These are phyloP conservation scores for Eulemur macaco DNA, from an alignment of 2,113 vertebrate species.

Conservation along the genomic window DNA sequence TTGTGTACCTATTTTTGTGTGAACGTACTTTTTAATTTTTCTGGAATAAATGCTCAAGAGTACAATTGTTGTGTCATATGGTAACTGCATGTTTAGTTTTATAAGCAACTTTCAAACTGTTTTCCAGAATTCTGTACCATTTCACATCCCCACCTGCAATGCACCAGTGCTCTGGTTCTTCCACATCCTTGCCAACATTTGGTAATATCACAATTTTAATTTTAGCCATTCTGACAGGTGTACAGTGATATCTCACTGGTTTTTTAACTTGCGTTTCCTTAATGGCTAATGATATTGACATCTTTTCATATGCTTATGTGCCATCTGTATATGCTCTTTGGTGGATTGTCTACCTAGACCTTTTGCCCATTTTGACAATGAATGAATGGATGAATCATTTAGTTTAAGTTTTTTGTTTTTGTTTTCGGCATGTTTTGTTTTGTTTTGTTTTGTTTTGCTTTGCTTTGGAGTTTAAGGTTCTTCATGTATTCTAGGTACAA, in stretches of 20 bases:
- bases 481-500: neutral
- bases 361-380: neutral
- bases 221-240: neutral
- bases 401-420: neutral
- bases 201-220: neutral
- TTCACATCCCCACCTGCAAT: neutral
- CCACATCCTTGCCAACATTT: neutral
- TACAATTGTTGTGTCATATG: neutral
- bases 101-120: neutral
- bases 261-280: neutral
- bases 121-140: neutral
- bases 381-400: neutral
- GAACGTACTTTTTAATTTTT: neutral
- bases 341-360: neutral
- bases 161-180: neutral
- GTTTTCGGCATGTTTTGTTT: neutral
- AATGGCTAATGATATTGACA: neutral
- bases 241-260: neutral
- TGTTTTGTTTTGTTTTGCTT: neutral
- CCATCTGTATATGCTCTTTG: neutral
- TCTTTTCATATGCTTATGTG: neutral
- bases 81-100: neutral
- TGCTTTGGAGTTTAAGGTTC: neutral
- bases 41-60: neutral
- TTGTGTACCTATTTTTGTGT: neutral